Evolutionary conservation across 1,140 invertebrate species (phyloP).

Genomic region (Heliconius hewitsoni): DNA sequence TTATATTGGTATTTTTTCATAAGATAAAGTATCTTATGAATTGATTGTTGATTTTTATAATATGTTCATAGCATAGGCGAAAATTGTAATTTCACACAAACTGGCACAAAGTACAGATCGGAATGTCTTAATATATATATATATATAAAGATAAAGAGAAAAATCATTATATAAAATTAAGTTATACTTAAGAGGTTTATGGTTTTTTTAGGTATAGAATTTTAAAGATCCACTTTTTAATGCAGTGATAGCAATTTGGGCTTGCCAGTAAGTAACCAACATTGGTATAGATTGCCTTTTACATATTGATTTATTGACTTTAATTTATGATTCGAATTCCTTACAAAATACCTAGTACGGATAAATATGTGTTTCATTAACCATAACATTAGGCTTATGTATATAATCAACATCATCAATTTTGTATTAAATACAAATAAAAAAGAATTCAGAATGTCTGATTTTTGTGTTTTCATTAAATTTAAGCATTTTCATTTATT

Average conservation of each 20-base stretch:
- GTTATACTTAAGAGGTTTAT: not conserved
- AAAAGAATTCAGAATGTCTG: too few species aligned
- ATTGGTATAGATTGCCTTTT: not conserved
- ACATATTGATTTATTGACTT: not conserved
- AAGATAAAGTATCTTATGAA: too few species aligned
- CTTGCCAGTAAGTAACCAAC: not conserved
- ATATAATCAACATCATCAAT: not conserved
- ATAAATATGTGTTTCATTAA: not conserved
- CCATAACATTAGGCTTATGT: not conserved
- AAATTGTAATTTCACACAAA: not conserved
- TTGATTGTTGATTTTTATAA: too few species aligned
- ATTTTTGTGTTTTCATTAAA: too few species aligned
- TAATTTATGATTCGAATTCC: not conserved
- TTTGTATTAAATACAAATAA: too few species aligned
- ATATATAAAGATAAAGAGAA: not conserved
- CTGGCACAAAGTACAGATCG: too few species aligned
- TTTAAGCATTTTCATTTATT: too few species aligned
- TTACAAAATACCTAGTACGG: not conserved
- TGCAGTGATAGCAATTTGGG: not conserved
- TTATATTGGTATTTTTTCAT: too few species aligned
- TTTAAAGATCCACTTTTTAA: not conserved
- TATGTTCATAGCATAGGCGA: not conserved
- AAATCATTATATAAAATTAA: not conserved
- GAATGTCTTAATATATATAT: too few species aligned
- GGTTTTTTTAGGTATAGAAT: not conserved